Conservation (phyloP, 2,113 vertebrate genomes). For the Budorcas taxicolor region DNA sequence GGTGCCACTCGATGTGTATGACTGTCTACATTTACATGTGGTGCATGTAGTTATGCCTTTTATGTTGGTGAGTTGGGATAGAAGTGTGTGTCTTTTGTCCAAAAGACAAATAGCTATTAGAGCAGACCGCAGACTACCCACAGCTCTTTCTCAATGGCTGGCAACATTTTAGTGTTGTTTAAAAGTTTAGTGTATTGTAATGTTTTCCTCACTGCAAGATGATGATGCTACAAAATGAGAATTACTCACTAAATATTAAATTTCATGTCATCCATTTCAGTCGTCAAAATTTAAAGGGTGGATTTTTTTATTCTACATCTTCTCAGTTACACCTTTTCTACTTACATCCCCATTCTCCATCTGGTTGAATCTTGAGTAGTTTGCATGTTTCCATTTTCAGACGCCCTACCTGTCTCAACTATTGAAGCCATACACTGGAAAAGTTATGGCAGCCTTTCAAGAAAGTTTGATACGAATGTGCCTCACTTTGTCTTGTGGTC, state of each 20-base stretch:
- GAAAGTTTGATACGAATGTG: not conserved
- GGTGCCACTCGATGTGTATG: not conserved
- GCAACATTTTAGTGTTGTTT: not conserved
- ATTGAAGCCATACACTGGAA: not conserved
- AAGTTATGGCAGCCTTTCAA: not conserved
- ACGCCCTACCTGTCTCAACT: not conserved
- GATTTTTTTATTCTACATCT: not conserved
- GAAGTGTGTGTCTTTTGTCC: not conserved
- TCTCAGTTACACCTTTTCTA: not conserved
- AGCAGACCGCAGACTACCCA: not conserved
- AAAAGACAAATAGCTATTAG: not conserved
- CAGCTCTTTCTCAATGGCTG: not conserved
- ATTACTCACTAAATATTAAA: not conserved
- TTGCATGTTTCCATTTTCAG: not conserved
- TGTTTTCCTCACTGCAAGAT: not conserved
- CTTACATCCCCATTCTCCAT: not conserved
- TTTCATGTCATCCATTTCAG: not conserved
- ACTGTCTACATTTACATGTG: not conserved
- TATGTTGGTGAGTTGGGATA: not conserved
- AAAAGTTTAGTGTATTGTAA: not conserved
- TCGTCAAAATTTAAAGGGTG: not conserved
- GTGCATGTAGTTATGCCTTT: not conserved
- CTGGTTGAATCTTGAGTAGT: not conserved
- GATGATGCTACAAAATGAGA: not conserved
- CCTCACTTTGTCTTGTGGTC: not conserved